Base-by-base conservation (phyloP, 2,797 vertebrate species). In the Ctenochaetus hawaiiensis region DNA sequence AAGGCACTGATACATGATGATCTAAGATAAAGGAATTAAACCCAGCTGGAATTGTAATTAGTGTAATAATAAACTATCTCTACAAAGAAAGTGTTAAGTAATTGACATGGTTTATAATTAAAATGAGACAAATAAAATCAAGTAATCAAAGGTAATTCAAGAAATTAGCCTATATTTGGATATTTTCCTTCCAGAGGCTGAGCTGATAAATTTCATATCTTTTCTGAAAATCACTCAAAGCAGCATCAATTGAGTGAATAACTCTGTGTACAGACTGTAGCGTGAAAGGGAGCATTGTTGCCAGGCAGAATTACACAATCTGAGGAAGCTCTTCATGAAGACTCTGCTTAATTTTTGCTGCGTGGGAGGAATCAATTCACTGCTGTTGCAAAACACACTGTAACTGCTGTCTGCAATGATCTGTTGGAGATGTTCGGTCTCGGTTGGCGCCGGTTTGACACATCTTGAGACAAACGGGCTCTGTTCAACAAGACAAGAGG, bases 241-340 rank as follows among this genome's bases (percentile, higher is more conserved):
- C 60, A 44, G 8, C 47, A 37, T 26, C 65, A 78, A 37, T 72
- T 48, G 61, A 41, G 41, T 7, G 37, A 73, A 61, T 72, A 57
- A 75, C 53, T 87, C 78, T 75, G 47, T 64, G 67, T n/a, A 5
- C 49, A 49, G 62, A 66, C 43, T 57, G n/a, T 20, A 23, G 57
- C 2, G 69, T 87, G 67, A 82, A 88, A 83, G 79, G 67, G 18
- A 9, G 62, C 77, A 26, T 88, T 86, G 86, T 86, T 51, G 68
- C 72, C 52, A 48, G 77, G 57, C 79, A 67, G 69, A 72, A 78
- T 62, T 67, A 45, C 58, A 67, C 57, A 68, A 37, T 63, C 23
- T 64, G 80, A 53, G 23, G 63, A 72, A 62, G 74, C 52, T 63
- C 65, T 68, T 75, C 64, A 72, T 65, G 69, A 77, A 61, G n/a